Evolutionary conservation across 1,140 invertebrate genomes (phyloP).

Genomic region (Drosophila kikkawai): DNA sequence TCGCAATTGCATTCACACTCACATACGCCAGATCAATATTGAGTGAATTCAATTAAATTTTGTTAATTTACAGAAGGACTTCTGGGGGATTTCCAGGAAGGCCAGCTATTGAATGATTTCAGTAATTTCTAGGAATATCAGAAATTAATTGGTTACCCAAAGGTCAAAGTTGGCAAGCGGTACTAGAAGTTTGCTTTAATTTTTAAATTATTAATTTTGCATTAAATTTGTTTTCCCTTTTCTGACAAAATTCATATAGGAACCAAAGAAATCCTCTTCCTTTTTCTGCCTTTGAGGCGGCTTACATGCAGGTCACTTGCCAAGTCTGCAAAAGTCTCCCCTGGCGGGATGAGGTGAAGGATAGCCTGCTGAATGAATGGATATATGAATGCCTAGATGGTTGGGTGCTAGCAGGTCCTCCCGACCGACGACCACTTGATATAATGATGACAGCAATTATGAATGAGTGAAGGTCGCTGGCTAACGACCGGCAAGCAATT

Average conservation of each 20-base stretch:
- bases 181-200: not conserved
- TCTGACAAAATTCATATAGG: not conserved
- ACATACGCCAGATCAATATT: slow-evolving; percentile 3
- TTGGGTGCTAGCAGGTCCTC: not conserved
- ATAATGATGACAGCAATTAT: slow-evolving; percentile 83
- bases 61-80: not conserved
- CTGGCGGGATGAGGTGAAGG: slow-evolving; percentile 8
- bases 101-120: not conserved
- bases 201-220: not conserved
- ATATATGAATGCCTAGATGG: slow-evolving; percentile 16
- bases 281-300: slow-evolving; percentile 6
- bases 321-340: slow-evolving; percentile 10
- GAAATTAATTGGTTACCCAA: not conserved
- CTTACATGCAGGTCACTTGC: slow-evolving; percentile 24
- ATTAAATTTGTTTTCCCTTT: not conserved
- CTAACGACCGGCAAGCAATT: slow-evolving; percentile 71
- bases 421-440: slow-evolving; percentile 56
- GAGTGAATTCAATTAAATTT: slow-evolving; percentile 20
- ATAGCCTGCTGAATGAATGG: slow-evolving; percentile 22
- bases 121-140: not conserved
- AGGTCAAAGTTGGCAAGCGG: not conserved
- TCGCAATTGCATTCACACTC: slow-evolving; percentile 5
- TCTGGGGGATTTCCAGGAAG: not conserved
- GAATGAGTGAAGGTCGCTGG: slow-evolving; percentile 74
- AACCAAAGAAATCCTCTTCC: slow-evolving; percentile 8